Evolutionary conservation across 2,797 vertebrate species (phyloP), one percentile per base, ranked within the genome.

Genomic region (Rallus crepitans): DNA sequence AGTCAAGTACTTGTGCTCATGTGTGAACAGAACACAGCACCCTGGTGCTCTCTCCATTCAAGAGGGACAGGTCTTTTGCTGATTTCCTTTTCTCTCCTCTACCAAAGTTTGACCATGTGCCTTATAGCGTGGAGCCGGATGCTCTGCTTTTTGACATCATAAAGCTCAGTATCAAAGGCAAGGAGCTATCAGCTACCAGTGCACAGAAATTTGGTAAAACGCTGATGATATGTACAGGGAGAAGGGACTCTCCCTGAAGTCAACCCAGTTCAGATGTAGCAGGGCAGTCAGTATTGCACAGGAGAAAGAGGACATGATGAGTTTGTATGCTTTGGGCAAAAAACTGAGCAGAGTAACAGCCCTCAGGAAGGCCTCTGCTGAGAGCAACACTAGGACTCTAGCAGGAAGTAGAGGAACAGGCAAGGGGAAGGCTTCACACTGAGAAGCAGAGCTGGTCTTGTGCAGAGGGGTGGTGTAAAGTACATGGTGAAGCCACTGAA

Each of bases 351-450:
- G 39, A 35, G 8, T 64, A 53, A 35, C 16, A 83, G 39, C 20
- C 30, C 33, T 5, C 19, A 68, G 50, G 35, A 86, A 82, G 40
- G 18, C 33, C 30, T 68, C 31, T 63, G 61, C 45, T 40, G 15
- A 86, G 7, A 73, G 15, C 35, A 92, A 7, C 35, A 56, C 16
- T 18, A 25, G 48, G 39, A 64, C 8, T 4, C 50, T n/a, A 53
- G 40, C 20, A 55, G 56, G 31, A 76, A 19, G 4, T 13, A 9
- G 33, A 55, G 13, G 9, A 31, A n/a, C 40, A 40, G 35, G 20
- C 0, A 0, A n/a, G 17, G 10, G 5, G 14, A 27, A 7, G 2
- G 39, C 30, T 8, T 27, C n/a, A 8, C 2, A 2, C 8, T 4
- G 37, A 55, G 70, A 1, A 3, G 35, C 16, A 33, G 40, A 76